A percentile compares a stretch with the other conserved stretches of the same genome.
These are phyloP conservation scores for Dromiciops gliroides DNA, from an alignment of 2,113 vertebrate species.

Conservation along the genomic window DNA sequence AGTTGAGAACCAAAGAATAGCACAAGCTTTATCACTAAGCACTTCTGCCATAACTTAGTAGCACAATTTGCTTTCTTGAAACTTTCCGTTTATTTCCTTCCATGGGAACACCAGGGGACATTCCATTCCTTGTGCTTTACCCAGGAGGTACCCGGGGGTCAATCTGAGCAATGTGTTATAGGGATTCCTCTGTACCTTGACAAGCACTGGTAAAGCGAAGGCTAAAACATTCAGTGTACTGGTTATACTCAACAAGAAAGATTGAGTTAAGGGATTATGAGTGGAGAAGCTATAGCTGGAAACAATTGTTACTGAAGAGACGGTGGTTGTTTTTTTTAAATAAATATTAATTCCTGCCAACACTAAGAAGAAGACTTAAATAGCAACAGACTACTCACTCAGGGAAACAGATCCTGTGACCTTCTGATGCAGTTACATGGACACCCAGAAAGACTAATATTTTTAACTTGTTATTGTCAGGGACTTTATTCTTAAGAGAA, in stretches of 20 bases:
- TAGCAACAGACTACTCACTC: constrained; percentile 7
- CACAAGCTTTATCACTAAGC: background rate
- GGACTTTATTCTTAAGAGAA: background rate
- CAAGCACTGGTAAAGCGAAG: background rate
- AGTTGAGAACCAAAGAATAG: background rate
- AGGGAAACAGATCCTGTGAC: constrained; percentile 24
- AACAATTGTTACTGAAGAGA: constrained; percentile 9
- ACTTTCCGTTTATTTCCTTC: background rate
- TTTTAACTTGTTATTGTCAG: background rate
- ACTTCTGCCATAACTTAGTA: background rate
- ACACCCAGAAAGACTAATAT: background rate
- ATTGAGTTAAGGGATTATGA: constrained; percentile 13
- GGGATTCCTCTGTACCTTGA: constrained; percentile 9
- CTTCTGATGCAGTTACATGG: background rate
- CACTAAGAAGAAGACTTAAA: background rate
- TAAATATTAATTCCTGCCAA: background rate
- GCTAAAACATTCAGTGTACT: constrained; percentile 27
- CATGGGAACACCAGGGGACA: background rate
- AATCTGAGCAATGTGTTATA: background rate
- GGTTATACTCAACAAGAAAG: constrained; percentile 37
- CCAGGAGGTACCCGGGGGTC: constrained; percentile 2
- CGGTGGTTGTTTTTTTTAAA: background rate
- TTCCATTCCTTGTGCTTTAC: background rate
- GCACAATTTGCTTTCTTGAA: background rate
- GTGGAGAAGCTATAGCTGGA: background rate